phyloP scores from a whole-genome alignment of 2,797 vertebrate genomes.

The Rallus crepitans region DNA sequence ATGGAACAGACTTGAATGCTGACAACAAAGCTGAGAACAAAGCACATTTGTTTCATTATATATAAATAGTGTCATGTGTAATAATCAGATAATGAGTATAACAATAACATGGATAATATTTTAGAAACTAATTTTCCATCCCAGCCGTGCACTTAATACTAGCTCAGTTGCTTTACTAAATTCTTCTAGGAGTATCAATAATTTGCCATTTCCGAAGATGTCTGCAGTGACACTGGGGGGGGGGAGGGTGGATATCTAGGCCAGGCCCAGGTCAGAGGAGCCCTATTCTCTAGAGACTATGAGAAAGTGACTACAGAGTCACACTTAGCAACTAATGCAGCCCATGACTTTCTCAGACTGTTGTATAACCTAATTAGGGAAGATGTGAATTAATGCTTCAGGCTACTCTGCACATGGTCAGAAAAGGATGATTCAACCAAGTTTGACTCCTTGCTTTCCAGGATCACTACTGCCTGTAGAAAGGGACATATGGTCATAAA shows the following conservation, averaged over 20 bases:
- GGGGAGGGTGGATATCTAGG: neutral
- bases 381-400: neutral
- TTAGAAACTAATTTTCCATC: conserved; percentile 19
- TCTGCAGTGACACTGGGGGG: neutral
- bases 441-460: neutral
- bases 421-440: neutral
- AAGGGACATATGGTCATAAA: neutral
- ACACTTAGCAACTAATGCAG: neutral
- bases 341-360: neutral
- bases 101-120: neutral
- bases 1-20: neutral
- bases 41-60: neutral
- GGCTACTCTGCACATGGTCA: neutral
- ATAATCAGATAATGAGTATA: conserved; percentile 12
- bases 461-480: neutral
- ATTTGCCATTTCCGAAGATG: neutral
- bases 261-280: neutral
- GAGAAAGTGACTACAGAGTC: neutral
- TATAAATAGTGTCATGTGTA: conserved; percentile 13
- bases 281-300: neutral
- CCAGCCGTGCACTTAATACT: neutral
- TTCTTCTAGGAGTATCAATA: neutral
- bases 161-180: neutral
- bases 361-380: neutral
- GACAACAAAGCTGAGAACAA: neutral